Evolutionary conservation across 2,113 vertebrate species (phyloP).

Genomic region (Ornithorhynchus anatinus): DNA sequence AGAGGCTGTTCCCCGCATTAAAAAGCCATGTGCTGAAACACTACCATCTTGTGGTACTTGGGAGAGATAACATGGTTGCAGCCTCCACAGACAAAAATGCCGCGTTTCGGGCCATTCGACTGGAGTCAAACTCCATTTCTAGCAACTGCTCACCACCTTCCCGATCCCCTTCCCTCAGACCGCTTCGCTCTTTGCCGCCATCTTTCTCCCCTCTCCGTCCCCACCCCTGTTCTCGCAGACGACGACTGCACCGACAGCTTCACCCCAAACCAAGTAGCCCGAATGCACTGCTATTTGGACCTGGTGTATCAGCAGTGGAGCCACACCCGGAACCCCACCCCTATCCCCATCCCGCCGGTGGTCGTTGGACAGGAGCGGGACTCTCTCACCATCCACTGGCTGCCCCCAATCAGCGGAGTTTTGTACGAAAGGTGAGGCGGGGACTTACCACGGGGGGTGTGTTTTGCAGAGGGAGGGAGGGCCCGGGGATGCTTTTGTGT

Average conservation of each 20-base stretch:
- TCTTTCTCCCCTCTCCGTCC: neutral
- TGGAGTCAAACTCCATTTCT: no score
- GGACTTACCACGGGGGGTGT: accelerated
- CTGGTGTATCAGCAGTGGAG: conserved; percentile 92
- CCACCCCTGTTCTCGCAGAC: conserved; percentile 69
- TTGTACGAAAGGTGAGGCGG: conserved; percentile 86
- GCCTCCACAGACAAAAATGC: accelerated
- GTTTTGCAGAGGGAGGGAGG: neutral
- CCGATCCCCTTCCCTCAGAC: neutral
- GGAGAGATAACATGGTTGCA: conserved; percentile 26
- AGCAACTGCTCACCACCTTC: no score
- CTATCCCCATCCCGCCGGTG: conserved; percentile 85
- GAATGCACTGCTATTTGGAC: conserved; percentile 98
- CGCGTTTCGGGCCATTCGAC: neutral
- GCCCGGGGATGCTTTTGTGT: neutral
- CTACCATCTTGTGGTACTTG: conserved; percentile 70
- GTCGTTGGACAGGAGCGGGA: conserved; percentile 78
- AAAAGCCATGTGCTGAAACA: conserved; percentile 46
- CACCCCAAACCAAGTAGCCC: conserved; percentile 94
- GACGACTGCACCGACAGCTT: conserved; percentile 96
- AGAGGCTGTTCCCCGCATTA: accelerated
- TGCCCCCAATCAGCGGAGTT: conserved; percentile 83
- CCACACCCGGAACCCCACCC: conserved; percentile 73
- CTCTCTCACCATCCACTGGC: conserved; percentile 89
- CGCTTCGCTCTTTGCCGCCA: neutral